Percentiles rank a stretch among this genome's conserved stretches.
phyloP scores from a whole-genome alignment of 2,888 invertebrate genomes.

The Chymomyza caudatula region DNA sequence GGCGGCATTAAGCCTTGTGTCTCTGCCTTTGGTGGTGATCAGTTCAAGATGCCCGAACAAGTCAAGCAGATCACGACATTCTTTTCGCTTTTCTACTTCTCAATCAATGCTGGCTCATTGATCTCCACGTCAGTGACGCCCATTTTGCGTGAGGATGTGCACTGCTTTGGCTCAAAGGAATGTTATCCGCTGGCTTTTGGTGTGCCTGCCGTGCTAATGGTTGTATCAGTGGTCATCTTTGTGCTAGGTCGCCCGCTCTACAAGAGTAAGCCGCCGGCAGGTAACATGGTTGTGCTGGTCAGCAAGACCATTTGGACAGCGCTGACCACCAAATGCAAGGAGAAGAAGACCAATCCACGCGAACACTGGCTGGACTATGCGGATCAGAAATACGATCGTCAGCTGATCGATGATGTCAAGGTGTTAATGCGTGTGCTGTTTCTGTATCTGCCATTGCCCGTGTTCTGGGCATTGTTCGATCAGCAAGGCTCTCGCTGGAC shows the following conservation, averaged over 20 bases:
- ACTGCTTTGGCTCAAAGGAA: constrained; percentile 83
- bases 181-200: constrained; percentile 88
- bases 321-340: constrained; percentile 75
- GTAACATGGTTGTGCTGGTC: constrained; percentile 84
- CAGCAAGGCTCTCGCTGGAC: constrained; percentile 97
- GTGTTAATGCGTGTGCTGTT: constrained; percentile 86
- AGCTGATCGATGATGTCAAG: constrained; percentile 88
- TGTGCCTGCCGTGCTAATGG: constrained; percentile 82
- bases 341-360: constrained; percentile 79
- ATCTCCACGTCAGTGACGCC: constrained; percentile 87
- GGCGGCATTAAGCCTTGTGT: constrained; percentile 92
- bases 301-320: constrained; percentile 82
- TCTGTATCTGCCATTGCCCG: constrained; percentile 90
- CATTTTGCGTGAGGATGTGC: constrained; percentile 83
- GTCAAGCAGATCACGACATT: constrained; percentile 83
- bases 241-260: constrained; percentile 83
- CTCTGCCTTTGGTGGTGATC: constrained; percentile 89
- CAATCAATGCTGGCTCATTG: constrained; percentile 83
- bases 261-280: constrained; percentile 83
- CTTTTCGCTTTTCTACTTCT: constrained; percentile 88
- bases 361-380: constrained; percentile 94
- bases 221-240: constrained; percentile 82
- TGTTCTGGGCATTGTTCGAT: constrained; percentile 97
- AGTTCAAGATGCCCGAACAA: constrained; percentile 83
- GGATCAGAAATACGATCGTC: constrained; percentile 83